phyloP scores from a whole-genome alignment of 2,888 invertebrate genomes.

The Bombylius discolor region DNA sequence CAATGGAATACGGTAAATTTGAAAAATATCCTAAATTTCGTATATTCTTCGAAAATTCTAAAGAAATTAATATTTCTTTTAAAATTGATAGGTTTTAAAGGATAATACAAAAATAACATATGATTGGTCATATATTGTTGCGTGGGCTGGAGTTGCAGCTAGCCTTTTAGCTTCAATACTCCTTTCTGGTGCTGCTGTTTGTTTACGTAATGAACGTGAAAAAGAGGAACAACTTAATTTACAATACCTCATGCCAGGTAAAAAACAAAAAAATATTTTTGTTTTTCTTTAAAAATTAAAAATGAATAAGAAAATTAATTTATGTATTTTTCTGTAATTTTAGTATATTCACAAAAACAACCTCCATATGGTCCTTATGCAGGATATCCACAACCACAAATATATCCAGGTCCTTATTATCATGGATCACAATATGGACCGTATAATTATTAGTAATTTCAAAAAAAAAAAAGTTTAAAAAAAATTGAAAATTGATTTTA shows the following conservation, averaged over 20 bases:
- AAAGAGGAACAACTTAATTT: slow-evolving; percentile 92
- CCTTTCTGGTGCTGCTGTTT: slow-evolving; percentile 87
- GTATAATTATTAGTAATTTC: slow-evolving; percentile 62
- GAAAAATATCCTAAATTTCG: background rate
- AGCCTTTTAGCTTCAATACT: slow-evolving; percentile 82
- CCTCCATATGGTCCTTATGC: slow-evolving; percentile 71
- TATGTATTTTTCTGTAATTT: slow-evolving; percentile 9
- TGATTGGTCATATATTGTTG: slow-evolving; percentile 95
- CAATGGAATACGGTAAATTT: slow-evolving; percentile 75
- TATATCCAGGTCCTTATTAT: slow-evolving; percentile 80
- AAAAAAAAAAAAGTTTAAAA: too few relatives aligned
- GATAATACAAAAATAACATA: slow-evolving; percentile 76
- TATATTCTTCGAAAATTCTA: background rate
- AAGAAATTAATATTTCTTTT: background rate
- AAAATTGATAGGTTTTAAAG: slow-evolving; percentile 54
- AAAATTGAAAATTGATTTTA: too few relatives aligned
- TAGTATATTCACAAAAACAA: slow-evolving; percentile 91
- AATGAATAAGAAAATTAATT: slow-evolving; percentile 5
- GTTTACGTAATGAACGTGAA: slow-evolving; percentile 85
- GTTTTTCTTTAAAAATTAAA: too few relatives aligned
- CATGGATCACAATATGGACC: slow-evolving; percentile 88
- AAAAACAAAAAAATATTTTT: background rate
- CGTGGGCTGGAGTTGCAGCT: slow-evolving; percentile 92
- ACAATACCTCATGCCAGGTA: slow-evolving; percentile 97
- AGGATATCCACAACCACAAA: slow-evolving; percentile 67